Evolutionary conservation across 2,888 invertebrate species (phyloP).

Genomic region (Eilema depressum): DNA sequence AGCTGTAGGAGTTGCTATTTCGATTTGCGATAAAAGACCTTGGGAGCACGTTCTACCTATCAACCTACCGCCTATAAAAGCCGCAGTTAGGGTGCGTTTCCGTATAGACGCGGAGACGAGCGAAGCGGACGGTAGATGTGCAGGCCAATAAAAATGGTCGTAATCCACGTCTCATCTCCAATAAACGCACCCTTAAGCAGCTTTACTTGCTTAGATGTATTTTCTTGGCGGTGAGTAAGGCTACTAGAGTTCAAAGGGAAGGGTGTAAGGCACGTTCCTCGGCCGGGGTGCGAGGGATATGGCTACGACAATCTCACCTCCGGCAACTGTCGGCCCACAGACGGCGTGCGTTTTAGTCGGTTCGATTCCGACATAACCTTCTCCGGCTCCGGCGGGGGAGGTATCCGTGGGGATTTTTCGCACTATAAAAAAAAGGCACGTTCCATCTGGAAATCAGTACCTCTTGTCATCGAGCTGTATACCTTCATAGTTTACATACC

Average conservation of each 20-base stretch:
- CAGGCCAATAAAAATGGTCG: background rate
- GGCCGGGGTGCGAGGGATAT: too few species aligned
- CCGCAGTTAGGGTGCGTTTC: constrained; percentile 1
- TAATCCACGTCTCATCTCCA: background rate
- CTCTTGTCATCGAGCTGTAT: background rate
- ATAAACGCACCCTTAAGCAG: background rate
- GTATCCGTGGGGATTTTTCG: too few species aligned
- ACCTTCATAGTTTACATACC: background rate
- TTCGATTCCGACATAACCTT: too few species aligned
- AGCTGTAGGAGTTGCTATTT: background rate
- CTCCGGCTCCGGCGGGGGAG: too few species aligned
- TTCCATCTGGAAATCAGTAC: too few species aligned
- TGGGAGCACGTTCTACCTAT: background rate
- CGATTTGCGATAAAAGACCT: background rate
- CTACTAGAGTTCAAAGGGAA: background rate
- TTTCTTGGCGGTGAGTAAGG: too few species aligned
- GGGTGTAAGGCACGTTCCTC: too few species aligned
- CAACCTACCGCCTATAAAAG: constrained; percentile 1
- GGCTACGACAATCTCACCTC: too few species aligned
- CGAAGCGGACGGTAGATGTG: background rate
- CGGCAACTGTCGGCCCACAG: too few species aligned
- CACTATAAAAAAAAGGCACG: too few species aligned
- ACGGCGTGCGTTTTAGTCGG: too few species aligned
- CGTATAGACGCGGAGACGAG: background rate
- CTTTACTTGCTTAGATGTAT: too few species aligned